Conservation (phyloP, 2,888 invertebrate species). For the Lomographa bimaculata region DNA sequence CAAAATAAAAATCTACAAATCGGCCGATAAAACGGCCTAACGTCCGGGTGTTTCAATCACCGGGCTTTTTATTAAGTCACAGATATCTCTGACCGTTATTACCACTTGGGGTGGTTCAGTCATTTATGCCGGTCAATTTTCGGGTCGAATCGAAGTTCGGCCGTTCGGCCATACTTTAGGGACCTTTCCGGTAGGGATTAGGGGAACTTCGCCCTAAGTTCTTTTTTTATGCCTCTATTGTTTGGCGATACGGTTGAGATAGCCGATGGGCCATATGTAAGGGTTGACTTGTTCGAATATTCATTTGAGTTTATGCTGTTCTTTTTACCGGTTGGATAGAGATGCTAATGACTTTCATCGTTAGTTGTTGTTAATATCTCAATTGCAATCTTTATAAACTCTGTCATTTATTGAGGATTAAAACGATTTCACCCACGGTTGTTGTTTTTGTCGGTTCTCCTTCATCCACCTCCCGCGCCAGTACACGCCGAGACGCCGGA, state of each 20-base stretch:
- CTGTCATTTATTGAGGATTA: no score
- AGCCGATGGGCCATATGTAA: constrained; percentile 22
- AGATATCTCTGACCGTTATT: constrained; percentile 59
- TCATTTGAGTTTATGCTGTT: constrained; percentile 18
- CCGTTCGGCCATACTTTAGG: constrained; percentile 36
- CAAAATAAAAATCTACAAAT: constrained; percentile 21
- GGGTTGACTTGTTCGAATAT: constrained; percentile 25
- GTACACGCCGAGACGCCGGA: no score
- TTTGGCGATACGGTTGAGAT: constrained; percentile 24
- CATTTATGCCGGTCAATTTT: constrained; percentile 64
- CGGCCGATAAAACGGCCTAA: constrained; percentile 25
- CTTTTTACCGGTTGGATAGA: background rate
- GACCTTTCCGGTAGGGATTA: constrained; percentile 31
- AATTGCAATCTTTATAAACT: no score
- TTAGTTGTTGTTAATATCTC: no score
- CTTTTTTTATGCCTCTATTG: constrained; percentile 35
- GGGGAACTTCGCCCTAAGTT: constrained; percentile 36
- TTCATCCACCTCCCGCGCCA: no score
- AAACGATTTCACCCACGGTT: no score
- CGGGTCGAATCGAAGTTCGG: constrained; percentile 52
- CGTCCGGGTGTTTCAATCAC: constrained; percentile 36
- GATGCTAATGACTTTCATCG: constrained; percentile 8
- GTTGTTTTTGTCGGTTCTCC: no score
- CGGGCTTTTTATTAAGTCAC: constrained; percentile 62
- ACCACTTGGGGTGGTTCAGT: constrained; percentile 47